Conservation (phyloP, 2,888 invertebrate genomes). For the Pseudococcus viburni region DNA sequence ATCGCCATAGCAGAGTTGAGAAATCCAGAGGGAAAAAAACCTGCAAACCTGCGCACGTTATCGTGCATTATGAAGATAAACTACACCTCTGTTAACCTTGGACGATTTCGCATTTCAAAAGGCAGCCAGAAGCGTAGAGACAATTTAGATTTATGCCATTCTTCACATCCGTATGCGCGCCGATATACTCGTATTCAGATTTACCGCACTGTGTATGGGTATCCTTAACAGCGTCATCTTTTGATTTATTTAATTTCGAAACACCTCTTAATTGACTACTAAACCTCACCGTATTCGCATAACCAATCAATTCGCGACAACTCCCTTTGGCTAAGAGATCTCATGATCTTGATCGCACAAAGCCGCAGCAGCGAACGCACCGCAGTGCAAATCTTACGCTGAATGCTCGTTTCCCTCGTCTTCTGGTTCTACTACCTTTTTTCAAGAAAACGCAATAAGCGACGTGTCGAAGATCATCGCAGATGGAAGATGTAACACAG, state of each 20-base stretch:
- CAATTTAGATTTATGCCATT: conserved; percentile 33
- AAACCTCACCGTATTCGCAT: background rate
- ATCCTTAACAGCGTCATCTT: conserved; percentile 19
- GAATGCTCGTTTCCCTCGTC: background rate
- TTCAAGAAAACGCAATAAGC: too few relatives aligned
- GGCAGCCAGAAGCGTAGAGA: conserved; percentile 33
- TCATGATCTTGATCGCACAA: background rate
- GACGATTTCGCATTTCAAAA: conserved; percentile 38
- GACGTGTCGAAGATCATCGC: background rate
- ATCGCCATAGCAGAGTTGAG: too few relatives aligned
- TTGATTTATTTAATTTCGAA: conserved; percentile 48
- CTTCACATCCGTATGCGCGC: background rate
- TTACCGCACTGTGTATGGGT: too few relatives aligned
- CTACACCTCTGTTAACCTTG: conserved; percentile 24
- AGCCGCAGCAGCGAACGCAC: background rate
- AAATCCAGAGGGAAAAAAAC: background rate
- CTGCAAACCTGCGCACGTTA: background rate
- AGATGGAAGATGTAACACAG: background rate
- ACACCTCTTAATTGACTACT: conserved; percentile 46
- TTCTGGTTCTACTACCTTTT: background rate
- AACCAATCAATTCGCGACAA: background rate
- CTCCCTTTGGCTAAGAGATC: conserved; percentile 9
- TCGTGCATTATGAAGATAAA: conserved; percentile 38
- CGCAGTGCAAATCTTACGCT: background rate
- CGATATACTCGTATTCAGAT: too few relatives aligned